Evolutionary conservation across 2,113 vertebrate species (phyloP), one percentile per base, ranked within the genome.

Genomic region (Sinocyclocheilus grahami): DNA sequence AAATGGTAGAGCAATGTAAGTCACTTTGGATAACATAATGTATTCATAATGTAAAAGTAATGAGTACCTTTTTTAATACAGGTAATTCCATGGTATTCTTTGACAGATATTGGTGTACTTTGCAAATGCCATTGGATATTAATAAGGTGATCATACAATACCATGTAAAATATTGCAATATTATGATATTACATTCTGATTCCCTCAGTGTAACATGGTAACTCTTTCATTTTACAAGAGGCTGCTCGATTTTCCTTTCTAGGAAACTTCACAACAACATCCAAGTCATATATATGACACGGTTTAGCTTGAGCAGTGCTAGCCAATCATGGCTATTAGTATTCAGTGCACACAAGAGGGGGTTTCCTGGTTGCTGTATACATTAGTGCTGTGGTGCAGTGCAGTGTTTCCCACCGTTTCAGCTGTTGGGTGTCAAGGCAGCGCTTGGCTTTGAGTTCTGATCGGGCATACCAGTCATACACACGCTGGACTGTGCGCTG

Each of bases 331-430:
- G 67, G 6, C 11, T 51, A 83, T 83, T 74, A 74, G 67, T 74
- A 83, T 83, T 72, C 82, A 71, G 51, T 58, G 11, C 82, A 83
- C 82, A 74, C 18, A 11, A 62, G 67, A 83, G 82, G 82, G 80
- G 82, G 42, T 83, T 83, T 83, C 82, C 82, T 83, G 82, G 51
- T 58, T 58, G 67, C 63, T 82, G 78, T 81, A 65, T 81, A 81
- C 78, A 81, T 81, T 65, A 81, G n/a, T 63, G 60, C 78, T 51
- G 80, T 82, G 80, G 37, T 82, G 82, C 82, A 83, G 24, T 83
- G 82, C 82, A 83, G 82, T 83, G 82, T 55, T 83, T 83, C 82
- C 82, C 82, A 72, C 22, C 67, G 12, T 20, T 33, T 82, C 63
- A 67, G 80, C 62, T 82, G 39, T 51, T 82, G 51, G 12, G 24